Percentiles rank a stretch among this genome's conserved stretches.
Evolutionary conservation across 2,888 invertebrate genomes (phyloP).

Genomic region (Trichogramma dendrolimi): DNA sequence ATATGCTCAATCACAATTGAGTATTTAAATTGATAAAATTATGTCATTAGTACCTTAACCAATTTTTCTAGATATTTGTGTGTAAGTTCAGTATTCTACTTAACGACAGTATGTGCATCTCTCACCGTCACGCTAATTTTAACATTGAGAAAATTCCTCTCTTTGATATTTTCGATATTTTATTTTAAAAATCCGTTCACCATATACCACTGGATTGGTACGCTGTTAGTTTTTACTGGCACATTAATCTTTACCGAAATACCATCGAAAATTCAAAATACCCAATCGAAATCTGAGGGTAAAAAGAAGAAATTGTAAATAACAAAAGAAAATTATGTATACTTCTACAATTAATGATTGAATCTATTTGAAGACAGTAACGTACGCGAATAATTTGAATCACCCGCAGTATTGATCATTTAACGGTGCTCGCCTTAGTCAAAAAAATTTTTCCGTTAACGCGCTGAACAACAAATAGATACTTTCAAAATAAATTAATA

Average conservation of each 20-base stretch:
- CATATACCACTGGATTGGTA: constrained; percentile 84
- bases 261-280: constrained; percentile 54
- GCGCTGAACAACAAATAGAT: not conserved
- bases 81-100: constrained; percentile 88
- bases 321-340: not conserved
- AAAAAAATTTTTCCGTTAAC: not conserved
- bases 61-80: constrained; percentile 66
- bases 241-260: constrained; percentile 89
- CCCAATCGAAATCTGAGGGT: constrained; percentile 15
- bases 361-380: not conserved
- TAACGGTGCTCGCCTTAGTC: not conserved
- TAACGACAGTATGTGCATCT: constrained; percentile 91
- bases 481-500: not conserved
- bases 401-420: too few relatives aligned
- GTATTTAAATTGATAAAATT: constrained; percentile 1
- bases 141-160: constrained; percentile 91
- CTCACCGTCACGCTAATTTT: constrained; percentile 93
- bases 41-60: constrained; percentile 34
- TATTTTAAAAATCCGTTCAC: constrained; percentile 96
- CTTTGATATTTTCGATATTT: constrained; percentile 88
- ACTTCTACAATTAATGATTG: not conserved
- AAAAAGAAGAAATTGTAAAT: constrained; percentile 10
- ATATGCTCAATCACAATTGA: not conserved
- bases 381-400: too few relatives aligned
- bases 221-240: constrained; percentile 83